Evolutionary conservation across 2,797 vertebrate species (phyloP).

Genomic region (Oreonectes daqikongensis): DNA sequence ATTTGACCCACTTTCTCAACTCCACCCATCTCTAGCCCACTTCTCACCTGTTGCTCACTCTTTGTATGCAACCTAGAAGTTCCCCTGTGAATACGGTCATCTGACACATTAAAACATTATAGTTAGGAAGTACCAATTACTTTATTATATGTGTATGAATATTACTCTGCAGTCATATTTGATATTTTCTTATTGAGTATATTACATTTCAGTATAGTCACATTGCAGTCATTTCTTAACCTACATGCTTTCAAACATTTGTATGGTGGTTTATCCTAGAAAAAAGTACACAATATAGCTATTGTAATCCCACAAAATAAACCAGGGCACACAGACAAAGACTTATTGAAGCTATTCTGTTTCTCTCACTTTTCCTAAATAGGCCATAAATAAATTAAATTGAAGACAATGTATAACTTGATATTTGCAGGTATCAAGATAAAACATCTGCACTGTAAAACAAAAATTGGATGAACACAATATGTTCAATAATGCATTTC

Average conservation of each 20-base stretch:
- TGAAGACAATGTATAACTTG: not conserved
- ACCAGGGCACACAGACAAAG: not conserved
- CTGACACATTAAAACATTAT: too few species aligned
- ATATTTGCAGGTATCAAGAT: too few species aligned
- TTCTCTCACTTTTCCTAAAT: not conserved
- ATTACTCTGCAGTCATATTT: too few species aligned
- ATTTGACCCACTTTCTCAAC: not conserved
- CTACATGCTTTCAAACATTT: too few species aligned
- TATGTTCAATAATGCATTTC: too few species aligned
- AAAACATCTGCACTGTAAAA: too few species aligned
- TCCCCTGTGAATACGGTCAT: not conserved
- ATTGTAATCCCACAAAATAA: not conserved
- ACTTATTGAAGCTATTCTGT: not conserved
- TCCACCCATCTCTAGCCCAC: not conserved
- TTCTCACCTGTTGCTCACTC: not conserved
- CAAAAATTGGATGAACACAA: too few species aligned
- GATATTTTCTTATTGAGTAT: too few species aligned
- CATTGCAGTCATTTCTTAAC: too few species aligned
- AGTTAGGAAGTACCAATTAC: too few species aligned
- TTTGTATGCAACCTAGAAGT: not conserved
- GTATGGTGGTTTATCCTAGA: not conserved
- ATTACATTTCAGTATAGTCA: too few species aligned
- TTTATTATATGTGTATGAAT: too few species aligned
- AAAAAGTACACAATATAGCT: not conserved
- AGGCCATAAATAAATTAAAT: not conserved